These are phyloP conservation scores for Dendronephthya gigantea DNA, from an alignment of 64 coral and sea anemone species.

Conservation along the genomic window DNA sequence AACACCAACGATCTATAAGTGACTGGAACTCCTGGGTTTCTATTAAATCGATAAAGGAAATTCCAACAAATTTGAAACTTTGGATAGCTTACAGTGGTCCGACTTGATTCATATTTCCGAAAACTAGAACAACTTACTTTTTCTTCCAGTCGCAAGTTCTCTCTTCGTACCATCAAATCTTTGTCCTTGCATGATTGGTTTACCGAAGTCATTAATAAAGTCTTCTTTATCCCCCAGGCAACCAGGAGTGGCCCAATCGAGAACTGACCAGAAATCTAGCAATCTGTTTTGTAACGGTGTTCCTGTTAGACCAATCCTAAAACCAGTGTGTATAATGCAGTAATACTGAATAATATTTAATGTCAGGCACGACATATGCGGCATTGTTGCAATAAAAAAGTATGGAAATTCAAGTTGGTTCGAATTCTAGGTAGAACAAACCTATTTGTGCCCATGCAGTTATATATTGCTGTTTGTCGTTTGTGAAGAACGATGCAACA, in stretches of 20 bases:
- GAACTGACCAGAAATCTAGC: conserved; percentile 76
- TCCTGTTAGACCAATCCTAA: conserved; percentile 75
- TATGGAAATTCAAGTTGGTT: too few relatives aligned
- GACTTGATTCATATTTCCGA: not conserved
- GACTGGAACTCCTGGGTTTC: conserved; percentile 68
- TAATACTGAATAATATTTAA: too few relatives aligned
- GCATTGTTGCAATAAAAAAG: too few relatives aligned
- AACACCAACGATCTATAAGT: conserved; percentile 46
- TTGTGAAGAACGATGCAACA: too few relatives aligned
- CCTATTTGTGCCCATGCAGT: too few relatives aligned
- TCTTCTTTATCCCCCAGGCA: conserved; percentile 50
- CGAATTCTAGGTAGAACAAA: too few relatives aligned
- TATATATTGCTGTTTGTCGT: too few relatives aligned
- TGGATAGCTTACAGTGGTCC: too few relatives aligned
- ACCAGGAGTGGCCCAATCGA: conserved; percentile 87
- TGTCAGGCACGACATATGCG: too few relatives aligned
- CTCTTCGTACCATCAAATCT: conserved; percentile 78
- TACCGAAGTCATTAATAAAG: conserved; percentile 45
- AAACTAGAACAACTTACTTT: conserved; percentile 46
- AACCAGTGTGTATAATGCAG: not conserved
- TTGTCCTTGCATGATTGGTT: conserved; percentile 68
- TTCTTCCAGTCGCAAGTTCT: conserved; percentile 71
- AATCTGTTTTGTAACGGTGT: conserved; percentile 88
- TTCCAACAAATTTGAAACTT: too few relatives aligned
- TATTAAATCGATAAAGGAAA: not conserved